A percentile compares a stretch with the other conserved stretches of the same genome.
Evolutionary conservation across 53 echinoderm and acorn worm genomes (phyloP).

Genomic region (Holothuria leucospilota): DNA sequence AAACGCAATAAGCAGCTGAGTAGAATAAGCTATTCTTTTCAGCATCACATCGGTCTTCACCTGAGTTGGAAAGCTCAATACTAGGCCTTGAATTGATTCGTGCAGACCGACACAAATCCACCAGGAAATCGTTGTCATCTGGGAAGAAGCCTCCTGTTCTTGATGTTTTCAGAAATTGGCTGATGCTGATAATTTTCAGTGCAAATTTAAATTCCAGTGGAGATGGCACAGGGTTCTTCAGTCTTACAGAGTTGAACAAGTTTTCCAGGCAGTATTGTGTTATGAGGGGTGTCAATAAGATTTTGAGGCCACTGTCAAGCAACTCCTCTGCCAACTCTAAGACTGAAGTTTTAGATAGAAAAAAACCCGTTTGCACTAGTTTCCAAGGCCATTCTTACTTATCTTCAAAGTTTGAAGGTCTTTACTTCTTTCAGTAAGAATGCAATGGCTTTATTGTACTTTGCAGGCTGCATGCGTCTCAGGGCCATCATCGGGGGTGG

Average conservation of each 20-base stretch:
- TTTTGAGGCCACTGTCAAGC: constrained; percentile 59
- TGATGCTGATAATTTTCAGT: constrained; percentile 62
- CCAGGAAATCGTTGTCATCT: constrained; percentile 55
- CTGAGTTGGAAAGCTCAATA: no score
- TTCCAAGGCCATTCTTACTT: constrained; percentile 53
- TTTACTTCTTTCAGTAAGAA: constrained; percentile 36
- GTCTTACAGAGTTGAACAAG: constrained; percentile 51
- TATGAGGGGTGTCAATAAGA: constrained; percentile 46
- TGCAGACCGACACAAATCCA: constrained; percentile 33
- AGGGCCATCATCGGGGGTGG: constrained; percentile 31
- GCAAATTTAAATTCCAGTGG: constrained; percentile 56
- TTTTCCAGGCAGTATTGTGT: constrained; percentile 67
- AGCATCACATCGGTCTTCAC: no score
- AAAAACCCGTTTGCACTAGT: constrained; percentile 64
- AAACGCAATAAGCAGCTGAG: constrained; percentile 59
- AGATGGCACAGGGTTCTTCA: constrained; percentile 65
- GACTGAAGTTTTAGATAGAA: constrained; percentile 55
- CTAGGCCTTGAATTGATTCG: not conserved
- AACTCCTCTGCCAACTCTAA: constrained; percentile 54
- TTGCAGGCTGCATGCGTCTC: constrained; percentile 35
- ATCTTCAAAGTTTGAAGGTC: constrained; percentile 41
- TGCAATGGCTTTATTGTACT: constrained; percentile 43
- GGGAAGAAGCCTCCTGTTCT: constrained; percentile 51
- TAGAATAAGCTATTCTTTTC: constrained; percentile 52
- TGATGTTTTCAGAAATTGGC: constrained; percentile 55